Percentiles rank a stretch among this genome's conserved stretches.
These are phyloP conservation scores for Nautilus pompilius DNA, from an alignment of 1,140 invertebrate genomes.

Conservation along the genomic window DNA sequence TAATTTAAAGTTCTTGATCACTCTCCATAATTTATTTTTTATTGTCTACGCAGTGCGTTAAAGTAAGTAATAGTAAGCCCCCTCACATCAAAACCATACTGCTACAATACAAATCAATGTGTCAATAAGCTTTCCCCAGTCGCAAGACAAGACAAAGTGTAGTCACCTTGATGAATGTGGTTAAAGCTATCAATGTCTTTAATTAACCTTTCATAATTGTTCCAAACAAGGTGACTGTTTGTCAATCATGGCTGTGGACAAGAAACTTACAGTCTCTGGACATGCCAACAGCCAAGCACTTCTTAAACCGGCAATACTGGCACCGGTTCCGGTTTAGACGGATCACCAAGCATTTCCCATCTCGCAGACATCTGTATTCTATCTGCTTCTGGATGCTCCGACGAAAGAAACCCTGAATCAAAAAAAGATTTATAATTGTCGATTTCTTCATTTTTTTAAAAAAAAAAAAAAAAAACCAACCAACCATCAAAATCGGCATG, in stretches of 20 bases:
- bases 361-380: constrained; percentile 91
- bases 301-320: constrained; percentile 97
- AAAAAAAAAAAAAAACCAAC: no score
- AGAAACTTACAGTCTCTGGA: constrained; percentile 77
- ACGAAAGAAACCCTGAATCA: constrained; percentile 67
- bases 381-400: constrained; percentile 96
- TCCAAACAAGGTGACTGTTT: background rate
- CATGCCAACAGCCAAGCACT: constrained; percentile 97
- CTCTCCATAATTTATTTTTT: no score
- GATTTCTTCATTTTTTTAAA: background rate
- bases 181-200: no score
- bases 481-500: background rate
- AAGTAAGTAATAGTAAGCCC: no score
- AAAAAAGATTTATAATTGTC: constrained; percentile 1
- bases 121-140: no score
- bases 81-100: no score
- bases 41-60: no score
- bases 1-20: no score
- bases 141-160: no score
- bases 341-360: constrained; percentile 96
- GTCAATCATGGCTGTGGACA: background rate
- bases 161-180: no score
- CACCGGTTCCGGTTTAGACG: constrained; percentile 94
- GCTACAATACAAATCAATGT: no score
- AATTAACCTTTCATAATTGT: no score